Percentiles rank a stretch among this genome's conserved stretches.
Evolutionary conservation across 2,113 vertebrate genomes (phyloP).

Genomic region (Dipodomys ordii): DNA sequence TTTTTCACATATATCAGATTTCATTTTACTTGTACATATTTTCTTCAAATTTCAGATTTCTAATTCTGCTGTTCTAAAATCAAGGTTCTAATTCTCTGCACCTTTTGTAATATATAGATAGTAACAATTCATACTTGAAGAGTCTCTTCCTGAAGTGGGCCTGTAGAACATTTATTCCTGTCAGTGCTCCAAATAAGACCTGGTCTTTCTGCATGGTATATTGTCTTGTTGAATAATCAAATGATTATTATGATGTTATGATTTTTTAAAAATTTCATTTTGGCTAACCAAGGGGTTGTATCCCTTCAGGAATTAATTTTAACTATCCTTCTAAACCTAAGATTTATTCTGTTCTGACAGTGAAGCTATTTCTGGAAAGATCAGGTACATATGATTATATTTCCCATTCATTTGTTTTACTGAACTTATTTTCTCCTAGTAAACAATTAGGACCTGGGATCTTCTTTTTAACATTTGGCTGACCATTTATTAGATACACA

Average conservation of each 20-base stretch:
- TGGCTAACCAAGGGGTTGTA: background rate
- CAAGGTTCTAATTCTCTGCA: conserved; percentile 12
- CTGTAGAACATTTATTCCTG: background rate
- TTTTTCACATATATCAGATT: conserved; percentile 22
- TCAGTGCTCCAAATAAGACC: background rate
- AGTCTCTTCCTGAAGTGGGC: background rate
- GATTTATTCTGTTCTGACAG: background rate
- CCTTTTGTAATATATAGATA: background rate
- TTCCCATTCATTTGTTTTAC: background rate
- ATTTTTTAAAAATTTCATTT: conserved; percentile 4
- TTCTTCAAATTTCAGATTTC: conserved; percentile 28
- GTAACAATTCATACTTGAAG: background rate
- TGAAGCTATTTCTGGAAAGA: conserved; percentile 17
- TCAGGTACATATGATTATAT: background rate
- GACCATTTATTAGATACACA: background rate
- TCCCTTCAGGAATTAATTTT: background rate
- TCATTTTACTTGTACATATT: conserved; percentile 57
- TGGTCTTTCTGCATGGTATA: background rate
- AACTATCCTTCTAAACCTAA: background rate
- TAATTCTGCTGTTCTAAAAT: conserved; percentile 46
- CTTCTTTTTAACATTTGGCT: background rate
- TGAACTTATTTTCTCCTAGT: conserved; percentile 33
- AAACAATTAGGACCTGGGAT: conserved; percentile 11
- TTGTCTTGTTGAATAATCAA: background rate
- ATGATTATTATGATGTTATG: background rate